Conservation (phyloP, 2,888 invertebrate species). For the Blastobasis lacticolella region DNA sequence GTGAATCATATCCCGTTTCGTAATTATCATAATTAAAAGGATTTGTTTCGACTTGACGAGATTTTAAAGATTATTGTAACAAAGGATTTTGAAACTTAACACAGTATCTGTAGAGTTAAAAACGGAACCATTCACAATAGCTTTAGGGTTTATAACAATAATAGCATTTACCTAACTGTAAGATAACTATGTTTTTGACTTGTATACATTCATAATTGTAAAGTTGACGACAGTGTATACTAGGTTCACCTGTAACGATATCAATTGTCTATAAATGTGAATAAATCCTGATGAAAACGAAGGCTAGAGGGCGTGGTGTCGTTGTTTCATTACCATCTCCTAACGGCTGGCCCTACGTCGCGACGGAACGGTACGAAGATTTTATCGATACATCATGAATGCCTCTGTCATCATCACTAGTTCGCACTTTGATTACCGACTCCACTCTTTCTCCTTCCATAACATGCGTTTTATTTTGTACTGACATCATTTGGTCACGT, state of each 20-base stretch:
- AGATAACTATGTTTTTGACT: constrained; percentile 72
- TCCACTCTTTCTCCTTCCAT: constrained; percentile 64
- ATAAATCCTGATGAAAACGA: constrained; percentile 63
- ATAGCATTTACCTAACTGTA: constrained; percentile 64
- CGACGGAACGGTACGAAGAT: constrained; percentile 69
- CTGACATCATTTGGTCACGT: constrained; percentile 37
- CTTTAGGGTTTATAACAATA: constrained; percentile 67
- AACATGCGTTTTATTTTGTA: constrained; percentile 40
- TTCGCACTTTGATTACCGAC: constrained; percentile 53
- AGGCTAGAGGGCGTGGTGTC: constrained; percentile 51
- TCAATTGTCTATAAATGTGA: constrained; percentile 69
- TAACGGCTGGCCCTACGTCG: constrained; percentile 65
- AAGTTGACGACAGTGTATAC: constrained; percentile 61
- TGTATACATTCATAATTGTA: constrained; percentile 69
- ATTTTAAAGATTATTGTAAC: constrained; percentile 31
- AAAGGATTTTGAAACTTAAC: constrained; percentile 31
- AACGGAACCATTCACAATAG: constrained; percentile 66
- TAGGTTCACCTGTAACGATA: constrained; percentile 64
- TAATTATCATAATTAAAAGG: constrained; percentile 27
- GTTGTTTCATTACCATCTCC: constrained; percentile 55
- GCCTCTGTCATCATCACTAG: constrained; percentile 73
- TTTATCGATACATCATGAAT: constrained; percentile 72
- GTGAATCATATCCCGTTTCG: constrained; percentile 44
- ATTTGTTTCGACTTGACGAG: constrained; percentile 32
- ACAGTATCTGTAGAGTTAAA: constrained; percentile 44